phyloP scores from a whole-genome alignment of 2,888 invertebrate genomes.

The Girardia tigrina region DNA sequence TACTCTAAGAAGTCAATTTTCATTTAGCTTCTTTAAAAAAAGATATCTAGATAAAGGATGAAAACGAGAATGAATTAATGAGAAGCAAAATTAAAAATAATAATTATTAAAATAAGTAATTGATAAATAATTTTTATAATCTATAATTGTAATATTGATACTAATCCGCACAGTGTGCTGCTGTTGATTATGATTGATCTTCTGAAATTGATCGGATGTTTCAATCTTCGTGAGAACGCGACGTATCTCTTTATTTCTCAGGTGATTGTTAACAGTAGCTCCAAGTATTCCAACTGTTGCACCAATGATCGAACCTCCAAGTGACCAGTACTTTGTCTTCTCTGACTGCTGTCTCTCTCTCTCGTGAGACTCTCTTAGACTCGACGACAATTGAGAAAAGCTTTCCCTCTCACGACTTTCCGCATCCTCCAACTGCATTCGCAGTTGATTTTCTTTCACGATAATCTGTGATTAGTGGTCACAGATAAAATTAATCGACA shows the following conservation, averaged over 20 bases:
- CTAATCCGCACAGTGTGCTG: too few species aligned
- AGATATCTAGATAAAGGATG: too few species aligned
- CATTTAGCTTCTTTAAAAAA: too few species aligned
- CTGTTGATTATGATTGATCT: too few species aligned
- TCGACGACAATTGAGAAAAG: slow-evolving; percentile 62
- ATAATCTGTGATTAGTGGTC: slow-evolving; percentile 19
- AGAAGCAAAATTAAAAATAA: too few species aligned
- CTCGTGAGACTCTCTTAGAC: slow-evolving; percentile 68
- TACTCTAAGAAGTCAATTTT: too few species aligned
- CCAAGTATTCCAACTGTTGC: slow-evolving; percentile 58
- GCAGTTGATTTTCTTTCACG: slow-evolving; percentile 49
- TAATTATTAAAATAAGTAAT: too few species aligned
- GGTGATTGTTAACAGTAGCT: slow-evolving; percentile 58
- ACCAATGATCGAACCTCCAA: slow-evolving; percentile 62
- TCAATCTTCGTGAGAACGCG: slow-evolving; percentile 46
- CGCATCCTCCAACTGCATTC: slow-evolving; percentile 56
- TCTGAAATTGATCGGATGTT: too few species aligned
- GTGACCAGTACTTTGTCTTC: slow-evolving; percentile 69
- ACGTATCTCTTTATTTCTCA: slow-evolving; percentile 58
- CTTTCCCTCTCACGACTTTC: slow-evolving; percentile 62
- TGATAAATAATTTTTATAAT: too few species aligned
- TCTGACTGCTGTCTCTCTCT: slow-evolving; percentile 67
- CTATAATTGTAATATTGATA: too few species aligned
- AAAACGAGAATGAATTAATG: too few species aligned
- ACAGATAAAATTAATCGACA: too few species aligned